Percentiles rank a stretch among this genome's conserved stretches.
Conservation (phyloP, 2,888 invertebrate genomes). For the Lypha dubia region DNA sequence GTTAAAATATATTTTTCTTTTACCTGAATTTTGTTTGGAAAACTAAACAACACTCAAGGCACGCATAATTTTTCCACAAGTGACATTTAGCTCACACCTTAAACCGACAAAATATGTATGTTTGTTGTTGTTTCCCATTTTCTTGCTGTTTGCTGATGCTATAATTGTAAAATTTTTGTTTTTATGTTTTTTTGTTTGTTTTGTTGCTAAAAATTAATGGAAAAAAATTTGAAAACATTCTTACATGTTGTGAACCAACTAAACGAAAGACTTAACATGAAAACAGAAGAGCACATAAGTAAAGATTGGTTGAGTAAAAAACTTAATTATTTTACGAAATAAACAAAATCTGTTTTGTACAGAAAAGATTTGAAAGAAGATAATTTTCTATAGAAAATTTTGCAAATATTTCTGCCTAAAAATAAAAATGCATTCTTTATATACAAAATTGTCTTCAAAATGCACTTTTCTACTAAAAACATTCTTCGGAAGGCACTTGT, state of each 20-base stretch:
- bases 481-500: background rate
- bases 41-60: conserved; percentile 64
- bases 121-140: conserved; percentile 28
- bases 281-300: background rate
- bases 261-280: background rate
- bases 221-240: background rate
- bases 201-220: background rate
- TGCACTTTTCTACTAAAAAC: background rate
- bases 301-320: too few relatives aligned
- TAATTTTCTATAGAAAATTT: background rate
- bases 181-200: too few relatives aligned
- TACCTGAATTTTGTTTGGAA: conserved; percentile 37
- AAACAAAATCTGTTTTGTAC: background rate
- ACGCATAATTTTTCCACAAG: conserved; percentile 68
- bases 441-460: background rate
- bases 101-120: conserved; percentile 30
- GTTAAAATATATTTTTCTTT: conserved; percentile 12
- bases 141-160: background rate
- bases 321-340: too few relatives aligned
- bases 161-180: background rate
- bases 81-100: conserved; percentile 64
- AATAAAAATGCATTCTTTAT: background rate
- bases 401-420: too few relatives aligned
- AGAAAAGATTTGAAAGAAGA: background rate
- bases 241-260: background rate